A percentile compares a stretch with the other conserved stretches of the same genome.
phyloP scores from a whole-genome alignment of 2,797 vertebrate genomes.

The Clarias pachynema region DNA sequence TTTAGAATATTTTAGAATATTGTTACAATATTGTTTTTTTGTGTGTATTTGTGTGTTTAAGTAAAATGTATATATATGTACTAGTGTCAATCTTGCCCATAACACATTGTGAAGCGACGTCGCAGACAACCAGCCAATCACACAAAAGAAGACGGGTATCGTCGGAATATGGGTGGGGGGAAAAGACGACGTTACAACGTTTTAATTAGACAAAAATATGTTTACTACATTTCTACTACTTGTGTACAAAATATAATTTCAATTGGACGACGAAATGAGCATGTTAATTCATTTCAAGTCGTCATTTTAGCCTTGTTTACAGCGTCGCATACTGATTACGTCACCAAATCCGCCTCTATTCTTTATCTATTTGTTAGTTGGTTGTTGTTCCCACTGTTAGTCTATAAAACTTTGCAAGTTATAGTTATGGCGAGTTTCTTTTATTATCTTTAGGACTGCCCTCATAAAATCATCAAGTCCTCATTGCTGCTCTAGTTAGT shows the following conservation, averaged over 20 bases:
- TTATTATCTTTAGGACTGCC: background rate
- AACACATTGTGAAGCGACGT: background rate
- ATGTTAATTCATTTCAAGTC: background rate
- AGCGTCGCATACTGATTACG: slow-evolving; percentile 5
- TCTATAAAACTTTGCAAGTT: background rate
- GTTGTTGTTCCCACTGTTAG: background rate
- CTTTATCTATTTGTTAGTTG: background rate
- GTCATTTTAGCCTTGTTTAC: background rate
- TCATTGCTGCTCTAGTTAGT: background rate
- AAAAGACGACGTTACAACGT: background rate
- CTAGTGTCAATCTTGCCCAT: background rate
- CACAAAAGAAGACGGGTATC: too few species aligned
- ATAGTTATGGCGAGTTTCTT: background rate
- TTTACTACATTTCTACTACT: background rate
- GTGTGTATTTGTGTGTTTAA: too few species aligned
- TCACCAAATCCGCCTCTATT: background rate
- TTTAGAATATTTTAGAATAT: too few species aligned
- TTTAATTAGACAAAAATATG: background rate
- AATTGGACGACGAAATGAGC: background rate
- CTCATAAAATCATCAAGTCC: background rate
- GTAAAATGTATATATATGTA: too few species aligned
- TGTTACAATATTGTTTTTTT: too few species aligned
- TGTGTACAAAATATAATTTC: background rate
- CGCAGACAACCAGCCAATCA: background rate
- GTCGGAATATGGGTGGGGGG: background rate